phyloP scores from a whole-genome alignment of 1,140 invertebrate genomes.

The Habropoda laboriosa region DNA sequence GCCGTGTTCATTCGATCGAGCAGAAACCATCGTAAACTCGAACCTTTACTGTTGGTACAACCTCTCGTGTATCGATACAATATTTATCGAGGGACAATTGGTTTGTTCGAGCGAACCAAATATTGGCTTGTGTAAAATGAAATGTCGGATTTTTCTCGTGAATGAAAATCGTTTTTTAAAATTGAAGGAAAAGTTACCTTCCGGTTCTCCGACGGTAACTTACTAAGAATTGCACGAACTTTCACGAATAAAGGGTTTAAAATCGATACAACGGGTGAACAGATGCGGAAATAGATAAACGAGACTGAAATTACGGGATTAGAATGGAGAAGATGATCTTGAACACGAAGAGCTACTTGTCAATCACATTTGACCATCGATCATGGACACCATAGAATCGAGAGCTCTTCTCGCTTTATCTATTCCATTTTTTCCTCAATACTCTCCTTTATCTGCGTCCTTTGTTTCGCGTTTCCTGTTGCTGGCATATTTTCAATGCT shows the following conservation, averaged over 20 bases:
- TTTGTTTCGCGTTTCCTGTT: neutral
- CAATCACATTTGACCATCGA: slow-evolving; percentile 32
- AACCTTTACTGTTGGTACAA: neutral
- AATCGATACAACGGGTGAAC: too few relatives aligned
- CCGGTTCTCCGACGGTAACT: too few relatives aligned
- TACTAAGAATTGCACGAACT: too few relatives aligned
- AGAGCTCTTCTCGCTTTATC: neutral
- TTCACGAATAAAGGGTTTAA: too few relatives aligned
- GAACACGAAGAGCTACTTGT: slow-evolving; percentile 29
- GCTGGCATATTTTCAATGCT: neutral
- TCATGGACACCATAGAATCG: neutral
- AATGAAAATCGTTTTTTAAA: too few relatives aligned
- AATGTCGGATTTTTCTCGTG: too few relatives aligned
- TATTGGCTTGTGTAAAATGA: too few relatives aligned
- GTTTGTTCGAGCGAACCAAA: neutral
- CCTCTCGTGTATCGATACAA: neutral
- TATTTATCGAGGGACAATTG: neutral
- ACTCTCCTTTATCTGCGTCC: neutral
- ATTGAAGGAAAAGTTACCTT: too few relatives aligned
- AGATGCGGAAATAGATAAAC: neutral
- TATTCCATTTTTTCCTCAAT: slow-evolving; percentile 6
- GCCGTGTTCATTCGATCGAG: neutral
- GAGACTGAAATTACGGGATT: neutral
- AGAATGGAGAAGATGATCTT: slow-evolving; percentile 25
- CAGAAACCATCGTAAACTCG: neutral